phyloP scores from a whole-genome alignment of 1,140 invertebrate species.

The Leptonema lineaticorne region DNA sequence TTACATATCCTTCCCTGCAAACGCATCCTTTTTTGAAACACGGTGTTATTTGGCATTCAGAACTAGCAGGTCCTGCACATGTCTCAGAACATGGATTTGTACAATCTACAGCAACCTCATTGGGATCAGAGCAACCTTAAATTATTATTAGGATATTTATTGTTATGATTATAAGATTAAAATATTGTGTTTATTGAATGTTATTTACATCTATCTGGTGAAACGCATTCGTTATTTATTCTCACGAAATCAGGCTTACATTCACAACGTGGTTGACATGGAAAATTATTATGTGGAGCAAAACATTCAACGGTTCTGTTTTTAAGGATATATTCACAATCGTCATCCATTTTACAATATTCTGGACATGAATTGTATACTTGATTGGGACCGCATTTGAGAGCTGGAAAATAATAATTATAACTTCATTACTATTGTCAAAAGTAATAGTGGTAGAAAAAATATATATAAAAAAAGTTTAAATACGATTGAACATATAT shows the following conservation, averaged over 20 bases:
- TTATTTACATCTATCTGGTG: neutral
- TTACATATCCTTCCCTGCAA: neutral
- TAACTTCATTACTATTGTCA: neutral
- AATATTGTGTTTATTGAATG: neutral
- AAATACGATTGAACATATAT: no score
- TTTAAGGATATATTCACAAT: slow-evolving; percentile 13
- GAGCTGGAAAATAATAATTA: neutral
- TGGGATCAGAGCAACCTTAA: neutral
- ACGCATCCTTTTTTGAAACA: neutral
- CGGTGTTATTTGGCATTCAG: neutral
- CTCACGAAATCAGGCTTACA: slow-evolving; percentile 12
- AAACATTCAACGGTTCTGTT: neutral
- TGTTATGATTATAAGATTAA: neutral
- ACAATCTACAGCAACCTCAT: slow-evolving; percentile 1
- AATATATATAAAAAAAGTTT: neutral
- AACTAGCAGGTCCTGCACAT: neutral
- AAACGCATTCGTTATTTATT: neutral
- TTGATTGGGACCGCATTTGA: slow-evolving; percentile 1
- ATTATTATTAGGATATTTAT: neutral
- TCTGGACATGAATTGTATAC: slow-evolving; percentile 21
- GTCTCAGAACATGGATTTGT: neutral
- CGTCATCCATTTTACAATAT: slow-evolving; percentile 23
- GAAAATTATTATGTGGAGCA: neutral
- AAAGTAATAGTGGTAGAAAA: no score
- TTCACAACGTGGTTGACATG: slow-evolving; percentile 2